Base-by-base conservation (phyloP, 23 tunicate species). In the Styela plicata region DNA sequence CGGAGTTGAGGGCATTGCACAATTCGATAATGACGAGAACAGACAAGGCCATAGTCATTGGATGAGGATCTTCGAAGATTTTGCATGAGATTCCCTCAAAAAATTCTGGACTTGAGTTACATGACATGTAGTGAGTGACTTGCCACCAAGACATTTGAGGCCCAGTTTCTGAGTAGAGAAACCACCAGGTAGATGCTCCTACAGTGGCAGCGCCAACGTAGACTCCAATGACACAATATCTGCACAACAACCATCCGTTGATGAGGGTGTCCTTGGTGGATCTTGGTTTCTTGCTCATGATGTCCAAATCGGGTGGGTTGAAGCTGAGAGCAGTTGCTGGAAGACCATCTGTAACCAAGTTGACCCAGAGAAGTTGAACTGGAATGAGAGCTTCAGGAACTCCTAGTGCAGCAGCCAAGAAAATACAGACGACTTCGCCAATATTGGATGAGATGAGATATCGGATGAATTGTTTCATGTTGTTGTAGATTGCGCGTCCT, bases 331-430 rank as follows among this genome's bases (percentile, higher is more conserved):
- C 99, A 62, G 99, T 95, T 33, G 99, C 99, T 18, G 99, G 99
- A 3, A 95, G 83, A 22, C 99, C 99, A 63, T 95, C 99, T 33
- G 99, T 95, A 1, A 95, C 99, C 63, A 95, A 79, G 84, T 95
- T 95, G 52, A 95, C 99, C 99, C 99, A 95, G 69, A 95, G 74
- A 28, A 95, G 91, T 74, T 95, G 99, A 66, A 95, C 99, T 2
- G 99, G 99, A 33, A 95, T 95, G 35, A 95, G 86, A 57, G 99
- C 99, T 71, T 95, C 99, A 18, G 99, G 99, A 69, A 95, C 95
- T 13, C 99, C 99, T 2, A 95, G 92, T 52, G 99, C 99, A 27
- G 99, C 99, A 31, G 99, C 99, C 74, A 95, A 76, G 86, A 95
- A 95, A 37, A 95, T 95, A 82, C 97, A 95, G 20, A 95, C 99